Evolutionary conservation across 2,797 vertebrate species (phyloP), one percentile per base, ranked within the genome.

Genomic region (Lepus oiostolus): DNA sequence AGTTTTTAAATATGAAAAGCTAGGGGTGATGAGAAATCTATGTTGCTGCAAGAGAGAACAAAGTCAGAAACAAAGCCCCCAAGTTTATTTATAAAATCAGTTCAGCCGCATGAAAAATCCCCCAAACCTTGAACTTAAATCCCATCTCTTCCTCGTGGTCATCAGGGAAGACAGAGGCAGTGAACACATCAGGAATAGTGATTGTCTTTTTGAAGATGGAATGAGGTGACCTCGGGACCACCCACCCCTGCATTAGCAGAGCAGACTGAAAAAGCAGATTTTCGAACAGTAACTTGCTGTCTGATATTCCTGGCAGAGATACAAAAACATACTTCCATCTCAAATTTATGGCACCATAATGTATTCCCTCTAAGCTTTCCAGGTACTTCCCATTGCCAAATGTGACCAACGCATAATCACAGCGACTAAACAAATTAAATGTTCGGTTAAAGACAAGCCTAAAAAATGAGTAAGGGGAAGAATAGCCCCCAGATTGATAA

Each of bases 251-350:
- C 24, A 35, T 32, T 7, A 86, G 83, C 94, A 22, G 35, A 93
- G 54, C 92, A 95, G 80, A 94, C 90, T 72, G 95, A 60, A 96
- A 96, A 93, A 5, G 9, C 93, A 96, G 67, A 52, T 17, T 90
- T 0, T 1, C 42, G 5, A 60, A 95, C 58, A 93, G 94, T 96
- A 80, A 94, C 63, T 92, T 88, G 80, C n/a, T 68, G 28, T 96
- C 95, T 97, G 85, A 96, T 94, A 95, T 80, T 91, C 50, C 94
- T 96, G 95, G 92, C 97, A 97, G 90, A 89, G 91, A 70, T 38
- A 94, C 74, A 93, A 93, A 89, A 95, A 90, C 24, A 96, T 82
- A 84, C 83, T 97, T 98, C 95, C 95, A 76, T 79, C 58, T 85
- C 75, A 19, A 77, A 97, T 96, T 96, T 95, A 96, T 95, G 96